Evolutionary conservation across 2,797 vertebrate genomes (phyloP).

Genomic region (Gymnoscopelus microlampas): DNA sequence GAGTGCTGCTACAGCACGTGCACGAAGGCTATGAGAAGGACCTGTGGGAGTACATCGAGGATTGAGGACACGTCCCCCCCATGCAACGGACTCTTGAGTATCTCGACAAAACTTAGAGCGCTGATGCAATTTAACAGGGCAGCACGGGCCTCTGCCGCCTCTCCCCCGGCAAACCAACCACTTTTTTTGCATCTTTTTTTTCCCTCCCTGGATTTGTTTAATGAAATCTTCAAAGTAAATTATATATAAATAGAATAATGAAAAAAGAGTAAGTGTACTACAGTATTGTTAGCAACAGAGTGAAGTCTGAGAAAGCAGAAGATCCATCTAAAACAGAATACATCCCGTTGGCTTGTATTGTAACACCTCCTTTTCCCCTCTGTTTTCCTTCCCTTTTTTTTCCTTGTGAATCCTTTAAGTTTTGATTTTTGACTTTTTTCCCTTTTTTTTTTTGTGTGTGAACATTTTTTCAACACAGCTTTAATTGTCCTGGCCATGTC

Average conservation of each 20-base stretch:
- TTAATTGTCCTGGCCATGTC: conserved; percentile 87
- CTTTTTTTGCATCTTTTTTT: conserved; percentile 78
- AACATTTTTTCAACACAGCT: conserved; percentile 90
- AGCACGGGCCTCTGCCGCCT: conserved; percentile 83
- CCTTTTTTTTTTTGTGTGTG: conserved; percentile 64
- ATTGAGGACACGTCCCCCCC: conserved; percentile 90
- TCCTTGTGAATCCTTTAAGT: conserved; percentile 82
- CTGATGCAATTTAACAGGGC: conserved; percentile 91
- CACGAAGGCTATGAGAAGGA: conserved; percentile 99
- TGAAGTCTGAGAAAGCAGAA: conserved; percentile 87
- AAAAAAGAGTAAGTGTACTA: conserved; percentile 90
- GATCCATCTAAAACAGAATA: conserved; percentile 76
- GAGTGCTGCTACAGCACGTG: conserved; percentile 99
- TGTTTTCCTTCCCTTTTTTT: conserved; percentile 75
- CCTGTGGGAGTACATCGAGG: conserved; percentile 99
- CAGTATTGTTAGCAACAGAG: conserved; percentile 95
- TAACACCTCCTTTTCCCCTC: conserved; percentile 86
- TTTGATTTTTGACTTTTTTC: conserved; percentile 80
- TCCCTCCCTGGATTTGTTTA: conserved; percentile 87
- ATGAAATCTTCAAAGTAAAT: conserved; percentile 95
- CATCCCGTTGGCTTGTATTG: conserved; percentile 90
- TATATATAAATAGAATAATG: conserved; percentile 98
- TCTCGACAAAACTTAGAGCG: conserved; percentile 91
- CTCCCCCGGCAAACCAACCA: conserved; percentile 90
- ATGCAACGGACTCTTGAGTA: conserved; percentile 84